Percentiles rank a stretch among this genome's conserved stretches.
phyloP scores from a whole-genome alignment of 2,113 vertebrate species.

The Coryphaenoides rupestris region DNA sequence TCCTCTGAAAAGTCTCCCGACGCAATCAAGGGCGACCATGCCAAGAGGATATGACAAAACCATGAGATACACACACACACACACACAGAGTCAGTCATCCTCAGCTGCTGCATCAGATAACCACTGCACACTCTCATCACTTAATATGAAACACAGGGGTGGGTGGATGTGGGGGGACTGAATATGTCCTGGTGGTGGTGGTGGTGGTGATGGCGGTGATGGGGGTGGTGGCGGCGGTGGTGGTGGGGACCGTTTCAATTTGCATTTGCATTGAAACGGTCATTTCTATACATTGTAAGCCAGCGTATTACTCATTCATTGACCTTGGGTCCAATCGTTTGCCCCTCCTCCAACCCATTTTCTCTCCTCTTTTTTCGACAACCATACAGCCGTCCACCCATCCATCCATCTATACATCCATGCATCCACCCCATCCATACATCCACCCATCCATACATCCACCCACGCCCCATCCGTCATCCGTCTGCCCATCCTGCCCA shows the following conservation, averaged over 20 bases:
- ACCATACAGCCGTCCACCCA: too few species aligned
- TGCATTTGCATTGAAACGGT: too few species aligned
- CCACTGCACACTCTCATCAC: constrained; percentile 61
- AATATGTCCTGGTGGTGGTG: constrained; percentile 21
- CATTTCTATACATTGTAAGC: too few species aligned
- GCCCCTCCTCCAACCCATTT: too few species aligned
- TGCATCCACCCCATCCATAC: too few species aligned
- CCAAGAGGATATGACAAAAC: constrained; percentile 65
- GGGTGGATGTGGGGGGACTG: constrained; percentile 53
- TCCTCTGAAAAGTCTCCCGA: constrained; percentile 60
- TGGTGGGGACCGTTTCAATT: constrained; percentile 28
- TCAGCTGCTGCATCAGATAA: constrained; percentile 68
- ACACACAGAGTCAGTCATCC: too few species aligned
- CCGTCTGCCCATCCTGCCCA: not conserved
- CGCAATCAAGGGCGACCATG: constrained; percentile 52
- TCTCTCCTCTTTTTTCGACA: too few species aligned
- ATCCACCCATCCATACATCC: constrained; percentile 3
- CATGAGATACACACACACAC: constrained; percentile 71
- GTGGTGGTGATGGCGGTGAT: constrained; percentile 44
- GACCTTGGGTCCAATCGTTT: too few species aligned
- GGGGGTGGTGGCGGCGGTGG: constrained; percentile 40
- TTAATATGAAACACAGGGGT: constrained; percentile 74
- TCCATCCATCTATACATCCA: too few species aligned
- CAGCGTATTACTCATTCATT: too few species aligned
- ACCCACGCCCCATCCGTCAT: too few species aligned